Evolutionary conservation across 2,797 vertebrate species (phyloP).

Genomic region (Trichosurus vulpecula): DNA sequence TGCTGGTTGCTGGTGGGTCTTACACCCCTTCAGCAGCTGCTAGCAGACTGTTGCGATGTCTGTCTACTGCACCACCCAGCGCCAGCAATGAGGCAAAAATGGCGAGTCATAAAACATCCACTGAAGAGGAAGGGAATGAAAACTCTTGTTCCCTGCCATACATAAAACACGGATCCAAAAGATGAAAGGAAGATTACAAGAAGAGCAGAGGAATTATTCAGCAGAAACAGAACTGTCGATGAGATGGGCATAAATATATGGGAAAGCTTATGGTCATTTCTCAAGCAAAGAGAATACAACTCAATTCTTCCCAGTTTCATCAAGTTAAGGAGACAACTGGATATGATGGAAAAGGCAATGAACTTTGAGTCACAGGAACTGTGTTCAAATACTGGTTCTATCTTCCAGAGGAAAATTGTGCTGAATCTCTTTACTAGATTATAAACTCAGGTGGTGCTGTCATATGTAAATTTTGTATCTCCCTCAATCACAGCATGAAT

Average conservation of each 20-base stretch:
- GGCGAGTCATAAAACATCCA: neutral
- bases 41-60: no score
- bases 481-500: neutral
- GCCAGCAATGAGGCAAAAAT: neutral
- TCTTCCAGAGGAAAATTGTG: neutral
- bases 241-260: neutral
- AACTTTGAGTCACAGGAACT: neutral
- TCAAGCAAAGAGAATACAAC: neutral
- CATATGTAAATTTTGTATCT: neutral
- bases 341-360: neutral
- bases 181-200: neutral
- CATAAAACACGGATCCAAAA: neutral
- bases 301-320: slow-evolving; percentile 24
- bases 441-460: neutral
- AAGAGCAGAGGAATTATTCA: neutral
- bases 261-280: slow-evolving; percentile 17
- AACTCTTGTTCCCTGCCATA: neutral
- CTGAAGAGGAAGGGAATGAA: slow-evolving; percentile 2
- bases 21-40: no score
- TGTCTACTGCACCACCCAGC: neutral
- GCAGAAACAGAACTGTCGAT: slow-evolving; percentile 18
- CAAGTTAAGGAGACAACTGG: neutral
- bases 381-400: neutral
- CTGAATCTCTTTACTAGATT: neutral
- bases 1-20: no score